Conservation (phyloP, 2,113 vertebrate genomes). For the Hyla sarda region DNA sequence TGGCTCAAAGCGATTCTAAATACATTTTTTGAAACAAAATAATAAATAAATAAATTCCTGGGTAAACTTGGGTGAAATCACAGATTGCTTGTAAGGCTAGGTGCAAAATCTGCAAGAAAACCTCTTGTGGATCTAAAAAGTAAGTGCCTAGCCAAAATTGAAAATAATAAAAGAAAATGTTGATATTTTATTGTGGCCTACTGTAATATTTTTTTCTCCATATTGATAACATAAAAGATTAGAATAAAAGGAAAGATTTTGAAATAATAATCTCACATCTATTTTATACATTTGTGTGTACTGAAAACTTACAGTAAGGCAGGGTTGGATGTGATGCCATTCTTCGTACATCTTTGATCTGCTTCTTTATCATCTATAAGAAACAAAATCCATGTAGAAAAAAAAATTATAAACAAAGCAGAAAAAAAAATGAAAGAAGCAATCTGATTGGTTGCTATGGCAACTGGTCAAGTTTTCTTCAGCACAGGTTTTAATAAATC, state of each 20-base stretch:
- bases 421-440: too few relatives aligned
- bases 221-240: not conserved
- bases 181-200: not conserved
- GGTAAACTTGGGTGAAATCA: not conserved
- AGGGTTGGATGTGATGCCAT: conserved; percentile 98
- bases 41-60: too few relatives aligned
- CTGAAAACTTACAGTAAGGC: conserved; percentile 91
- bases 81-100: not conserved
- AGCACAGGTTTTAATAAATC: too few relatives aligned
- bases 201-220: not conserved
- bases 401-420: too few relatives aligned
- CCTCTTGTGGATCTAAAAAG: not conserved
- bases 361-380: conserved; percentile 91
- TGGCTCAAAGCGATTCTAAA: not conserved
- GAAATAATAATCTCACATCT: not conserved
- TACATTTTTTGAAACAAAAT: too few relatives aligned
- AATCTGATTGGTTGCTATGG: too few relatives aligned
- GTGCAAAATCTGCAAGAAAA: not conserved
- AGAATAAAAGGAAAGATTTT: not conserved
- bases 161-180: not conserved
- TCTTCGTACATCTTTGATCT: conserved; percentile 95
- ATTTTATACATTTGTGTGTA: not conserved
- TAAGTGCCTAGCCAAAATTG: not conserved
- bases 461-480: too few relatives aligned
- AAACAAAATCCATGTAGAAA: not conserved